Conservation (phyloP, 2,797 vertebrate species). For the Pangasius sanitwongsei region DNA sequence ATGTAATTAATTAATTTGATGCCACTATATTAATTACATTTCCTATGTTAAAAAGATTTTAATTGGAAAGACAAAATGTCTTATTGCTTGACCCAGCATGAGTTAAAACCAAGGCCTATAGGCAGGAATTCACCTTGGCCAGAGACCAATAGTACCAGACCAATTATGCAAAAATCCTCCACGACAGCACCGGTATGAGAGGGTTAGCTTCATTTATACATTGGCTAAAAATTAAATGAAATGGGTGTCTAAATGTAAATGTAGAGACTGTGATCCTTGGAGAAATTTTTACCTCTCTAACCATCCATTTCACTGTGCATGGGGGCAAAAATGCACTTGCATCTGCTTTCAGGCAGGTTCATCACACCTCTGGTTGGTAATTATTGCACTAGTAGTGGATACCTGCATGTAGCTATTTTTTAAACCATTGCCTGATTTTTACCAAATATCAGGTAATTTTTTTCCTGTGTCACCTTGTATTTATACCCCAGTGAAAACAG, state of each 20-base stretch:
- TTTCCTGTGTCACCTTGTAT: not conserved
- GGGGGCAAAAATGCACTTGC: not conserved
- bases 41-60: not conserved
- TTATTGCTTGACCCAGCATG: not conserved
- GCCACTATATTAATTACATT: not conserved
- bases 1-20: not conserved
- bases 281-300: not conserved
- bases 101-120: not conserved
- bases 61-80: not conserved
- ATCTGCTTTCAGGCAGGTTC: not conserved
- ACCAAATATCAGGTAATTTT: not conserved
- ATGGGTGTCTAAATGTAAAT: not conserved
- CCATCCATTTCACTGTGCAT: not conserved
- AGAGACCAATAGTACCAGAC: not conserved
- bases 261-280: not conserved
- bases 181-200: not conserved
- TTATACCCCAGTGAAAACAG: not conserved
- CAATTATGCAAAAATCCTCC: not conserved
- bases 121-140: not conserved
- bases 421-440: not conserved
- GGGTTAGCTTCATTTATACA: not conserved
- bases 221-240: not conserved
- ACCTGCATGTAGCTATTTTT: not conserved
- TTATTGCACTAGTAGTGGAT: not conserved
- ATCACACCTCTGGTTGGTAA: not conserved